Evolutionary conservation across 2,113 vertebrate genomes (phyloP).

Genomic region (Ursus arctos): DNA sequence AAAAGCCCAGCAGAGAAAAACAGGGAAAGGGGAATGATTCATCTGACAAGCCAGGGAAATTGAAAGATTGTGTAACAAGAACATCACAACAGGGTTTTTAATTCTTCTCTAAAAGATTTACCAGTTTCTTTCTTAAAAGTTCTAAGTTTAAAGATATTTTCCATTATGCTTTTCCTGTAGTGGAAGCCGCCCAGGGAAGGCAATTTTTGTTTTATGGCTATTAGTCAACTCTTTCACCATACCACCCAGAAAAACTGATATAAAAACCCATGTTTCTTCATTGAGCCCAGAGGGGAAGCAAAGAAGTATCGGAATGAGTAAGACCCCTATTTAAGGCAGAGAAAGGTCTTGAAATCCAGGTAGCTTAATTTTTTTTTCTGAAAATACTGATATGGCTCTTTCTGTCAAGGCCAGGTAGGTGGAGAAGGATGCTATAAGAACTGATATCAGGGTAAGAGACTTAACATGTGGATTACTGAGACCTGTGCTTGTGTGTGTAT

Average conservation of each 20-base stretch:
- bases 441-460: not conserved
- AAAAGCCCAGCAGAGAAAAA: not conserved
- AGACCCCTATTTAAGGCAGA: not conserved
- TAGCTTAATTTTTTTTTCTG: not conserved
- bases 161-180: not conserved
- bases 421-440: not conserved
- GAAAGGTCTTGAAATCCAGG: not conserved
- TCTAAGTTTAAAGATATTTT: conserved; percentile 20
- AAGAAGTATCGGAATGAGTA: not conserved
- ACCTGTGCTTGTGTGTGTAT: accelerated
- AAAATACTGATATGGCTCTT: not conserved
- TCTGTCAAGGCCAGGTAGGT: not conserved
- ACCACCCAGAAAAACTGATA: not conserved
- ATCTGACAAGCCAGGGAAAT: not conserved
- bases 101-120: conserved; percentile 7
- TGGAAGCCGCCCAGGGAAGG: not conserved
- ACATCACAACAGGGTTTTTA: not conserved
- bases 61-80: conserved; percentile 2
- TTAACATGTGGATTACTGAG: not conserved
- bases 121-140: not conserved
- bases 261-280: not conserved
- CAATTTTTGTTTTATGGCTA: not conserved
- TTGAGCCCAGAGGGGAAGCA: not conserved
- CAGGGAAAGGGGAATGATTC: not conserved
- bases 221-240: not conserved